phyloP scores from a whole-genome alignment of 1,140 invertebrate species.

The Platyura marginata region DNA sequence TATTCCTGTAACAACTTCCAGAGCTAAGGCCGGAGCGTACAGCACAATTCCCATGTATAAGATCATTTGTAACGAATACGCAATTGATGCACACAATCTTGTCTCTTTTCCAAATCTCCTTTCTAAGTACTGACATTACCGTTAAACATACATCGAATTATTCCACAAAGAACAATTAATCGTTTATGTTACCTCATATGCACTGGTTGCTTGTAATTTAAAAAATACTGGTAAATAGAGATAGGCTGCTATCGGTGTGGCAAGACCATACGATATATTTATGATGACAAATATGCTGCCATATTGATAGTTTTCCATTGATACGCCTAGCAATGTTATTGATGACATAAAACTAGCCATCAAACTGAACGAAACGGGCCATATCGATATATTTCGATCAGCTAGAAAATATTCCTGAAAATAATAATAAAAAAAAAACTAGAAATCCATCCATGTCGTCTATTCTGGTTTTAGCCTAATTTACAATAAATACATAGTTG shows the following conservation, averaged over 20 bases:
- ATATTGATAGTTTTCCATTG: conserved; percentile 67
- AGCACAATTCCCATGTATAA: conserved; percentile 86
- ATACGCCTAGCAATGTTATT: conserved; percentile 76
- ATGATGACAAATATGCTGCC: conserved; percentile 72
- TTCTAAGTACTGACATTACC: conserved; percentile 53
- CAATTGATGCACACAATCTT: conserved; percentile 48
- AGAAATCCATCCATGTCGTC: neutral
- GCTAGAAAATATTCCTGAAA: conserved; percentile 15
- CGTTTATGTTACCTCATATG: conserved; percentile 51
- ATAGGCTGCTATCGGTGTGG: conserved; percentile 60
- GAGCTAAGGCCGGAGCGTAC: conserved; percentile 76
- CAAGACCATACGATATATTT: conserved; percentile 62
- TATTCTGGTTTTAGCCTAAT: neutral
- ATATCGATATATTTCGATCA: conserved; percentile 25
- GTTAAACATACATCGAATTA: neutral
- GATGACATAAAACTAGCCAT: conserved; percentile 94
- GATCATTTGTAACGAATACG: conserved; percentile 66
- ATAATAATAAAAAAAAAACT: neutral
- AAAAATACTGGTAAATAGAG: conserved; percentile 81
- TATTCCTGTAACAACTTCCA: conserved; percentile 71
- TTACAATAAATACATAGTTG: conserved; percentile 1
- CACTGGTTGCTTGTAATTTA: conserved; percentile 64
- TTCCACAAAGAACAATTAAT: too few species aligned
- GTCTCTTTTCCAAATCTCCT: conserved; percentile 51
- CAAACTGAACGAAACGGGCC: conserved; percentile 66